Evolutionary conservation across 2,888 invertebrate species (phyloP), one percentile per base, ranked within the genome.

Genomic region (Nomada ferruginata): DNA sequence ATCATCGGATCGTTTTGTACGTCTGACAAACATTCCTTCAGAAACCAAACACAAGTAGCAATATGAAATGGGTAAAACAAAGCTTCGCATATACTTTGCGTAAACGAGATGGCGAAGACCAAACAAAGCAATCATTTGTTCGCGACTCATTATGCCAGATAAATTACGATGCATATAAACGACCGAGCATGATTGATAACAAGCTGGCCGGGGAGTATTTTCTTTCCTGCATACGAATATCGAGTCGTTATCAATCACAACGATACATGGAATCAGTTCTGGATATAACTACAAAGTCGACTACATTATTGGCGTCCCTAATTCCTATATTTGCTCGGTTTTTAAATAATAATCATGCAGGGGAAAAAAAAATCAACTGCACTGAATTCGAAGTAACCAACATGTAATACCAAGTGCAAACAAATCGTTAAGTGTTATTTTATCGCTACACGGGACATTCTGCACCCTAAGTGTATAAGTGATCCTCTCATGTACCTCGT

Each of bases 91-190:
- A 36, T 20, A 61, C n/a, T 74, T 36, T 59, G 44, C 36, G 23
- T 47, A 55, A 79, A 70, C 23, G 44, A 10, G 11, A 57, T 13
- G 26, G 23, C 42, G 11, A 55, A 52, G 55, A 65, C 13, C 52
- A 70, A 66, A 78, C 63, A 53, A 11, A 77, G n/a, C 52, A 4
- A 20, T 23, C 20, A 44, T 57, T 82, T 44, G 26, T 23, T 60
- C 63, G 18, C 44, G 64, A 73, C 42, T 76, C 68, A 26, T 63
- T 55, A 64, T 42, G 47, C n/a, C 26, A 55, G 57, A 82, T 65
- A 64, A 71, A 59, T 59, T 36, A 59, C 23, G 44, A 61, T 60
- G 60, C 13, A 42, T 11, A 10, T 18, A 26, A 71, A 44, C 47
- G 50, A 18, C 50, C 42, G 61, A 36, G 55, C 60, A 36, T 36